Conservation (phyloP, 2,888 invertebrate species). For the Boloria euphrosyne region DNA sequence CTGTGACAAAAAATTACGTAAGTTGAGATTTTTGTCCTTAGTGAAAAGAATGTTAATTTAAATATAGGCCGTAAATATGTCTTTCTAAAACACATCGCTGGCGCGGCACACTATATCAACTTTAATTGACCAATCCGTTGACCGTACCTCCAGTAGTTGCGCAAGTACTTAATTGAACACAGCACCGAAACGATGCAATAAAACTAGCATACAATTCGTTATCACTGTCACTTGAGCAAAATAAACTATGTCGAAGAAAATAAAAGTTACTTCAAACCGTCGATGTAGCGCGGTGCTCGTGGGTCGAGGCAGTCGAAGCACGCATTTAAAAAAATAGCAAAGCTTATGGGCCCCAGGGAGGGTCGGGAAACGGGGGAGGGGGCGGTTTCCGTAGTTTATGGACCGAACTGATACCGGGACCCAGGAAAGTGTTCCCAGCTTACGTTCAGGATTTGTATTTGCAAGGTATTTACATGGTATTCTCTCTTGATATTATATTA, state of each 20-base stretch:
- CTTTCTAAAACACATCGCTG: slow-evolving; percentile 33
- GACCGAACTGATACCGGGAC: slow-evolving; percentile 77
- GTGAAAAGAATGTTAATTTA: slow-evolving; percentile 18
- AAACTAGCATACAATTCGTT: slow-evolving; percentile 51
- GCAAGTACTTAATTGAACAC: slow-evolving; percentile 52
- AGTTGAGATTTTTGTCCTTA: slow-evolving; percentile 14
- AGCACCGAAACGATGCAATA: slow-evolving; percentile 52
- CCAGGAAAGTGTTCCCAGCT: slow-evolving; percentile 75
- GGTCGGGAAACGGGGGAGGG: slow-evolving; percentile 54
- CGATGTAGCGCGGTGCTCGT: slow-evolving; percentile 62
- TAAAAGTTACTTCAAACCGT: slow-evolving; percentile 65
- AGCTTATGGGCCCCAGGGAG: slow-evolving; percentile 68
- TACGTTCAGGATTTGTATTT: slow-evolving; percentile 75
- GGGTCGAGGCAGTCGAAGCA: slow-evolving; percentile 68
- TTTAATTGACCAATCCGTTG: slow-evolving; percentile 44
- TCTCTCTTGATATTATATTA: slow-evolving; percentile 52
- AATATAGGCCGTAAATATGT: slow-evolving; percentile 34
- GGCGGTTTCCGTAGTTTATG: slow-evolving; percentile 69
- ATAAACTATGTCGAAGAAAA: slow-evolving; percentile 60
- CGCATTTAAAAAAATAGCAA: slow-evolving; percentile 78
- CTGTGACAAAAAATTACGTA: slow-evolving; percentile 1
- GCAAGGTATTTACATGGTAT: slow-evolving; percentile 70
- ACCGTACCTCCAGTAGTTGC: slow-evolving; percentile 44
- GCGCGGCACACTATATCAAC: slow-evolving; percentile 37
- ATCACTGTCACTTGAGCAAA: slow-evolving; percentile 52